Conservation (phyloP, 2,888 invertebrate species). For the Oxyteleia sp. region DNA sequence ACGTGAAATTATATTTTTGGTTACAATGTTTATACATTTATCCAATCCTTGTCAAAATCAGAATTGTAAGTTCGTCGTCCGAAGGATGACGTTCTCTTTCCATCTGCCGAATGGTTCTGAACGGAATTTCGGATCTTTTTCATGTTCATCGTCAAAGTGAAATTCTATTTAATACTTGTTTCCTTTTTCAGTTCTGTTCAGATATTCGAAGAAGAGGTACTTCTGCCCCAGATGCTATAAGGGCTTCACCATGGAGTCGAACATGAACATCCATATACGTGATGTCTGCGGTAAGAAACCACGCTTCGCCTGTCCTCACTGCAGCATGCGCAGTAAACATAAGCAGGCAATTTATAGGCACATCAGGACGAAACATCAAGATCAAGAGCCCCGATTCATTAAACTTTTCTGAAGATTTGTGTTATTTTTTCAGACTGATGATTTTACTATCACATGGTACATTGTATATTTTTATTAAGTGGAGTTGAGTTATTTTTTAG, state of each 20-base stretch:
- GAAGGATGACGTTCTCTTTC: background rate
- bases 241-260: slow-evolving; percentile 79
- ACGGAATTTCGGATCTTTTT: slow-evolving; percentile 1
- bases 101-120: background rate
- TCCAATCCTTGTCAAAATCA: background rate
- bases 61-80: background rate
- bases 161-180: slow-evolving; percentile 9
- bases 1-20: background rate
- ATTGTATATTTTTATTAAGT: no score
- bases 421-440: background rate
- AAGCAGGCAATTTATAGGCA: slow-evolving; percentile 80
- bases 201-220: slow-evolving; percentile 58
- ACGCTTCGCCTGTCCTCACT: slow-evolving; percentile 82
- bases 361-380: slow-evolving; percentile 77
- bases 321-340: slow-evolving; percentile 82
- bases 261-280: slow-evolving; percentile 73
- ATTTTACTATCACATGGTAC: background rate
- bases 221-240: slow-evolving; percentile 81
- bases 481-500: no score
- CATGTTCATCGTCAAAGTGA: no score
- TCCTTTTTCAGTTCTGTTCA: slow-evolving; percentile 49
- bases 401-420: slow-evolving; percentile 77
- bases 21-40: background rate
- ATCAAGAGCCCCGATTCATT: slow-evolving; percentile 79
- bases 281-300: slow-evolving; percentile 75